Evolutionary conservation across 2,888 invertebrate species (phyloP).

Genomic region (Thera britannica): DNA sequence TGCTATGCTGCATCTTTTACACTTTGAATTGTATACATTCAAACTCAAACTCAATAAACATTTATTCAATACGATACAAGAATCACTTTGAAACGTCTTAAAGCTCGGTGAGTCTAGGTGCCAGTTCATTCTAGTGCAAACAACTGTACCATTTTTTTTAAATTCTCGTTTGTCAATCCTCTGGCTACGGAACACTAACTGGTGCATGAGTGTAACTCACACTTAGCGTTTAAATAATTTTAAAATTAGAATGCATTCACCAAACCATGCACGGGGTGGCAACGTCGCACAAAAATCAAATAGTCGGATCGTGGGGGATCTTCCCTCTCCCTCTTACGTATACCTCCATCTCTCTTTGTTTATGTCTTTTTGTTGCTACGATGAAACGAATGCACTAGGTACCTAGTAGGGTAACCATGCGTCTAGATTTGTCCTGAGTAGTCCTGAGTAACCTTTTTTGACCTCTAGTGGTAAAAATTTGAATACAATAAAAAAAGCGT

Average conservation of each 20-base stretch:
- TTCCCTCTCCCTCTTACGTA: constrained; percentile 43
- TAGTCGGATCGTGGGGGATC: constrained; percentile 41
- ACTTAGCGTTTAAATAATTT: background rate
- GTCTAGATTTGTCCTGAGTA: background rate
- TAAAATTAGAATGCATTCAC: constrained; percentile 15
- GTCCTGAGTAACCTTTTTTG: too few relatives aligned
- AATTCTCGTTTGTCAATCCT: too few relatives aligned
- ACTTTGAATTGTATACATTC: too few relatives aligned
- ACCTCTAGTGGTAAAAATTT: too few relatives aligned
- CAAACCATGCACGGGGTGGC: constrained; percentile 18
- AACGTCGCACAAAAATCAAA: constrained; percentile 23
- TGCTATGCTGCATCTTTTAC: too few relatives aligned
- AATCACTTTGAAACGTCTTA: too few relatives aligned
- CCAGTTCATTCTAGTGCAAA: too few relatives aligned
- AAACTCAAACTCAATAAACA: too few relatives aligned
- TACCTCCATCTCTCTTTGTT: constrained; percentile 45
- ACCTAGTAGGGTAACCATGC: background rate
- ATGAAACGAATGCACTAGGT: constrained; percentile 10
- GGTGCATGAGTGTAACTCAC: background rate
- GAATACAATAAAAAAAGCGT: too few relatives aligned
- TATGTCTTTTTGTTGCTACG: constrained; percentile 38
- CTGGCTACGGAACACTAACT: background rate
- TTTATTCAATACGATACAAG: too few relatives aligned
- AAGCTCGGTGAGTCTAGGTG: too few relatives aligned
- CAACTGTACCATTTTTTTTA: too few relatives aligned